Evolutionary conservation across 2,797 vertebrate genomes (phyloP).

Genomic region (Trachurus trachurus): DNA sequence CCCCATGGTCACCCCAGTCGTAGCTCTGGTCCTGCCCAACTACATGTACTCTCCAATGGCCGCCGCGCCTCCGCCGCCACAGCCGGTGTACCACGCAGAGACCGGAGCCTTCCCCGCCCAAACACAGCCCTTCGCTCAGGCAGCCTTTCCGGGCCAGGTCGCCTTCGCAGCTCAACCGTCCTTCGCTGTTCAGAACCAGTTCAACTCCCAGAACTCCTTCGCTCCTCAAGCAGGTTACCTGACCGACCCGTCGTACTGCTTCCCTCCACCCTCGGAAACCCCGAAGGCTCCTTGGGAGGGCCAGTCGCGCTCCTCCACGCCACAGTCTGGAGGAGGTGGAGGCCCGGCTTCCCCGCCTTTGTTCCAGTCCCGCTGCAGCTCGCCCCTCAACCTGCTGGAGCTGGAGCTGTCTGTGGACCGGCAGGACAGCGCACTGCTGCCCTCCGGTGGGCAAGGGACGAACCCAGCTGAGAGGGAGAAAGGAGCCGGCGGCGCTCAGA

Average conservation of each 20-base stretch:
- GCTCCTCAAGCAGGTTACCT: conserved; percentile 70
- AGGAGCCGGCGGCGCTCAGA: conserved; percentile 53
- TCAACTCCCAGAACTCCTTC: conserved; percentile 72
- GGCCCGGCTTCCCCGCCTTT: conserved; percentile 87
- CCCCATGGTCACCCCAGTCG: conserved; percentile 88
- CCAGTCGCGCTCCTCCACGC: conserved; percentile 87
- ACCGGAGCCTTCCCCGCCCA: conserved; percentile 57
- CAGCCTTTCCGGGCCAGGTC: conserved; percentile 72
- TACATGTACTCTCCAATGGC: conserved; percentile 86
- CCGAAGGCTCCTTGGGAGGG: conserved; percentile 76
- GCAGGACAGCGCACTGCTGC: conserved; percentile 70
- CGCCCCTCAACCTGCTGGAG: conserved; percentile 94
- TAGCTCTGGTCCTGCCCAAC: conserved; percentile 92
- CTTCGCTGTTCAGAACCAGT: conserved; percentile 76
- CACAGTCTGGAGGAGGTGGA: conserved; percentile 76
- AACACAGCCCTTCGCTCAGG: conserved; percentile 59
- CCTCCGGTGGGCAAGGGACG: conserved; percentile 71
- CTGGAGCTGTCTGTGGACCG: conserved; percentile 89
- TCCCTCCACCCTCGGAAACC: conserved; percentile 69
- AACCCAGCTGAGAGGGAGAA: conserved; percentile 63
- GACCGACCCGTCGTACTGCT: conserved; percentile 74
- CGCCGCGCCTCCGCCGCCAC: conserved; percentile 45
- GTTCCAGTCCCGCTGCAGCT: conserved; percentile 95
- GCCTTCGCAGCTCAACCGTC: conserved; percentile 71
- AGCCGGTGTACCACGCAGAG: conserved; percentile 63